Evolutionary conservation across 2,797 vertebrate species (phyloP), one percentile per base, ranked within the genome.

Genomic region (Margarornis squamiger): DNA sequence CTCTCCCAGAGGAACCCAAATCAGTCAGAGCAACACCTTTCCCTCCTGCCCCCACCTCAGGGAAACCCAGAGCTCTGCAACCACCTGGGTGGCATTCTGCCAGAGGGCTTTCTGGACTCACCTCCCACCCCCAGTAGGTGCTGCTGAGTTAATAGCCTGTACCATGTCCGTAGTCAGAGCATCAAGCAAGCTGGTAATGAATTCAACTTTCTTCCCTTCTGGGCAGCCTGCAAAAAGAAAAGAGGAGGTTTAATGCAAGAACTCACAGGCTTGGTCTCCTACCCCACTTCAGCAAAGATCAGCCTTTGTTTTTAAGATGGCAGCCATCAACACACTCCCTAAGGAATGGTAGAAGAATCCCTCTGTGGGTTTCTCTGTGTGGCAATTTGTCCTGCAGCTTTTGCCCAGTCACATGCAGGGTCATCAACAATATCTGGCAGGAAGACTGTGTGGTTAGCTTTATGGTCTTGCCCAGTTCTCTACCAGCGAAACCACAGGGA

Each of bases 161-260:
- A 99, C 99, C 99, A 99, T 99, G 98, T 99, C 99, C 32, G 99
- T 99, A 96, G 99, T 99, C 93, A 99, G 98, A 68, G 99, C 99
- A 86, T 99, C 99, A 97, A 99, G 98, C 74, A 99, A 97, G 97
- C 99, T 99, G 92, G 99, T 99, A 97, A 99, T 99, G 97, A 99
- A 99, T 97, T 99, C 99, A 96, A 98, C 96, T 97, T 99, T 99
- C 98, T 99, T 99, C 71, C 98, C 99, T 94, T 99, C 99, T 41
- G 99, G 99, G 92, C 99, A 99, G 90, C 99, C 99, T 99, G 97
- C 78, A 96, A 93, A 91, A 95, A 84, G 76, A 95, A 91, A 82
- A 86, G 55, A 96, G 57, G 14, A 88, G 30, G 9, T 81, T 94
- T 94, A 95, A 43, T 62, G 36, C 23, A 68, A 85, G 52, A 86